Evolutionary conservation across 1,140 invertebrate genomes (phyloP).

Genomic region (Eufriesea mexicana): DNA sequence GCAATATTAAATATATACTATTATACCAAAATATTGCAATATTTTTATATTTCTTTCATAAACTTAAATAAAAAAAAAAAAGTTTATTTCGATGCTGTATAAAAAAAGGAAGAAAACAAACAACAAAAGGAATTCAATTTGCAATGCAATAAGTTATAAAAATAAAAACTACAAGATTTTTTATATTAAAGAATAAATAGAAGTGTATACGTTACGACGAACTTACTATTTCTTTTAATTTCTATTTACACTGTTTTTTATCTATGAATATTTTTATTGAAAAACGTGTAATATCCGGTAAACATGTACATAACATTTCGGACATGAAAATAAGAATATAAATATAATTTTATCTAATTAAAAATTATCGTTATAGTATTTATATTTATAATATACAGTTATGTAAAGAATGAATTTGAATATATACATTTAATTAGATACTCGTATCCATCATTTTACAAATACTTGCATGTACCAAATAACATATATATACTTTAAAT

Average conservation of each 20-base stretch:
- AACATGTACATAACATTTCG: not conserved
- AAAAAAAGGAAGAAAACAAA: not conserved
- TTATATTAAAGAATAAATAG: not conserved
- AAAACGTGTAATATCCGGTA: not conserved
- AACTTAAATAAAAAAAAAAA: not conserved
- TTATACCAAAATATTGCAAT: not conserved
- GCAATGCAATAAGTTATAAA: conserved; percentile 12
- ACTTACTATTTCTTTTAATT: not conserved
- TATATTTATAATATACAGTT: not conserved
- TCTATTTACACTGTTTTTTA: conserved; percentile 6
- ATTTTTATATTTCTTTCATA: not conserved
- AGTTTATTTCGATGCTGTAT: not conserved
- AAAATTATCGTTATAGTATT: not conserved
- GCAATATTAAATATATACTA: not conserved
- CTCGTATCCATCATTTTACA: not conserved
- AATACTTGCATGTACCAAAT: not conserved
- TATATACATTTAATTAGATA: conserved; percentile 15
- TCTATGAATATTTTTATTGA: not conserved
- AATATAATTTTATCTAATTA: not conserved
- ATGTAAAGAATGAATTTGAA: not conserved
- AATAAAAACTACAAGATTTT: not conserved
- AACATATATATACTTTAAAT: conserved; percentile 16
- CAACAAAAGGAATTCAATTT: not conserved
- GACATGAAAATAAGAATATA: not conserved
- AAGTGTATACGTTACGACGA: not conserved